These are phyloP conservation scores for Seriola aureovittata DNA, from an alignment of 2,113 vertebrate species.

Conservation along the genomic window DNA sequence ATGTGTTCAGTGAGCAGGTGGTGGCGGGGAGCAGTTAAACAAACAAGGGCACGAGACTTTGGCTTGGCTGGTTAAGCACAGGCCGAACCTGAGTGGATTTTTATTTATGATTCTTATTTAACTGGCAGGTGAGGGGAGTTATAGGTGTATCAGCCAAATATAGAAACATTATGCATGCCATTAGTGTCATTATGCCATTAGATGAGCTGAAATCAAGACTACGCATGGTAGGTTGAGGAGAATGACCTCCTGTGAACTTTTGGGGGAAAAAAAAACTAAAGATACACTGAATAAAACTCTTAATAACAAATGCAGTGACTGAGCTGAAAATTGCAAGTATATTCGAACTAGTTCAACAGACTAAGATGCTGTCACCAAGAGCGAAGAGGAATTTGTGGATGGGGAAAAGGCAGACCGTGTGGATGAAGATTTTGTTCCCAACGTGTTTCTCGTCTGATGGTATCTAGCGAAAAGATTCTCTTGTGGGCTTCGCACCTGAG, in stretches of 20 bases:
- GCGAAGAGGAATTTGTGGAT: slow-evolving; percentile 21
- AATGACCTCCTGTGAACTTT: slow-evolving; percentile 48
- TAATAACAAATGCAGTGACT: slow-evolving; percentile 37
- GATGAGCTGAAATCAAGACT: slow-evolving; percentile 48
- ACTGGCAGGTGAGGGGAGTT: slow-evolving; percentile 41
- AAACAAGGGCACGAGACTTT: slow-evolving; percentile 45
- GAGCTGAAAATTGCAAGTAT: slow-evolving; percentile 37
- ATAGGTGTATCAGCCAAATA: slow-evolving; percentile 48
- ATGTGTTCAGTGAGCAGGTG: slow-evolving; percentile 39
- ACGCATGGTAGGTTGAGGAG: slow-evolving; percentile 41
- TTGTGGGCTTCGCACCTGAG: slow-evolving; percentile 31
- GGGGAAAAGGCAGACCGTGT: slow-evolving; percentile 22
- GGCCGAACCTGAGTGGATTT: slow-evolving; percentile 58
- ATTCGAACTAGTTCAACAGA: slow-evolving; percentile 50
- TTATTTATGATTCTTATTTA: slow-evolving; percentile 47
- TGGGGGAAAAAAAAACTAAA: background rate
- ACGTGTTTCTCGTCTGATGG: slow-evolving; percentile 23
- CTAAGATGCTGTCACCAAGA: slow-evolving; percentile 29
- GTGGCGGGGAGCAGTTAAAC: slow-evolving; percentile 26
- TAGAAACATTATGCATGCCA: slow-evolving; percentile 73
- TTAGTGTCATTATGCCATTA: slow-evolving; percentile 67
- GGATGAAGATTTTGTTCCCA: slow-evolving; percentile 25
- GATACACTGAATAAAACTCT: slow-evolving; percentile 38
- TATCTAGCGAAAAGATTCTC: slow-evolving; percentile 35
- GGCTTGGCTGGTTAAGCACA: slow-evolving; percentile 40